These are phyloP conservation scores for Candoia aspera DNA, from an alignment of 2,113 vertebrate species.

Conservation along the genomic window DNA sequence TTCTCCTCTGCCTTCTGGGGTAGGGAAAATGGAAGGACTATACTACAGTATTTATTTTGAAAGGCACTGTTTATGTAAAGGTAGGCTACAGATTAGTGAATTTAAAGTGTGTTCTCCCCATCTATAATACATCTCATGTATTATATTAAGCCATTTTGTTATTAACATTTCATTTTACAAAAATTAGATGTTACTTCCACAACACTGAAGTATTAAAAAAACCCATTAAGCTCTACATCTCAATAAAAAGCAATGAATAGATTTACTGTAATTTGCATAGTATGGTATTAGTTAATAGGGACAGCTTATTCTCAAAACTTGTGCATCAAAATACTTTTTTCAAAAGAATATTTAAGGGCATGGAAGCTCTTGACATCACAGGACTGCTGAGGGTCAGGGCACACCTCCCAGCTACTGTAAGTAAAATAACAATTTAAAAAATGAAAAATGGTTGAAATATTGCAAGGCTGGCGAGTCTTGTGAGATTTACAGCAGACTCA, in stretches of 20 bases:
- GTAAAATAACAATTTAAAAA: not conserved
- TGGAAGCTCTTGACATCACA: not conserved
- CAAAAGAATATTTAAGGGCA: not conserved
- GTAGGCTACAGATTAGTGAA: not conserved
- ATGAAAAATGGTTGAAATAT: not conserved
- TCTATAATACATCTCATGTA: too few species aligned
- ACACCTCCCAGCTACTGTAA: not conserved
- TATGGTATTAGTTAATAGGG: not conserved
- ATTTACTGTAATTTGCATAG: not conserved
- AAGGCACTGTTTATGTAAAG: not conserved
- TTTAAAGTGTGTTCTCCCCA: not conserved
- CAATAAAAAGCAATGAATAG: not conserved
- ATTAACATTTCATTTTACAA: not conserved
- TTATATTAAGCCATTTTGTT: not conserved
- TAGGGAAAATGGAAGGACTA: not conserved
- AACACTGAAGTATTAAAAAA: not conserved
- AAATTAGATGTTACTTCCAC: not conserved
- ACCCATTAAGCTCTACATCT: not conserved
- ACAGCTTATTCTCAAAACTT: not conserved
- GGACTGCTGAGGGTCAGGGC: not conserved
- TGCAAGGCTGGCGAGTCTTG: not conserved
- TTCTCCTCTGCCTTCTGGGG: not conserved
- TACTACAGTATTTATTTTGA: not conserved
- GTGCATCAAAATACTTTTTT: not conserved
- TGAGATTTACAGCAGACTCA: not conserved